Percentiles rank a stretch among this genome's conserved stretches.
phyloP scores from a whole-genome alignment of 2,113 vertebrate species.

The Strix uralensis region DNA sequence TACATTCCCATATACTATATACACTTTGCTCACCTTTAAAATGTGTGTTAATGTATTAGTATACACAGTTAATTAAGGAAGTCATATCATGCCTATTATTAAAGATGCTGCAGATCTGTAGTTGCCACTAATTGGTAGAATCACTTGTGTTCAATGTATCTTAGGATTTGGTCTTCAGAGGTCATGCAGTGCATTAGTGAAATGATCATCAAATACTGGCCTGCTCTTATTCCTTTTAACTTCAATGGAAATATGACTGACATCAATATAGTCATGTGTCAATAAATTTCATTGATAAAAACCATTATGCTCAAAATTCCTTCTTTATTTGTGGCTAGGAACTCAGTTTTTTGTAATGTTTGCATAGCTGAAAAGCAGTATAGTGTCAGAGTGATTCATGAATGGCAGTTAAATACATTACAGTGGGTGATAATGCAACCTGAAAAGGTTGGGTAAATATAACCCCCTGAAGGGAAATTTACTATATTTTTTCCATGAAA shows the following conservation, averaged over 20 bases:
- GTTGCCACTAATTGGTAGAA: neutral
- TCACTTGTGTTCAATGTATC: neutral
- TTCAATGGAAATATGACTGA: neutral
- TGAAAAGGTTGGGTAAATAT: constrained; percentile 34
- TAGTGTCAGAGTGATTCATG: constrained; percentile 17
- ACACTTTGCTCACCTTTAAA: neutral
- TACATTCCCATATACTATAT: neutral
- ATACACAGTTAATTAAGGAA: neutral
- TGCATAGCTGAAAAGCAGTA: constrained; percentile 9
- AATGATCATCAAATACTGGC: neutral
- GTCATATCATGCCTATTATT: neutral
- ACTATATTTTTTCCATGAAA: constrained; percentile 7
- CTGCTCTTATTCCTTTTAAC: neutral
- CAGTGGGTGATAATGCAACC: neutral
- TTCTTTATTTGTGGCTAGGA: neutral
- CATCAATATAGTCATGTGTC: neutral
- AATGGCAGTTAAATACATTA: constrained; percentile 36
- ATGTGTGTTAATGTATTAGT: neutral
- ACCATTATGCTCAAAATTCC: neutral
- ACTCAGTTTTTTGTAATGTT: neutral
- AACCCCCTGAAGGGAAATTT: constrained; percentile 29
- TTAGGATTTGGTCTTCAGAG: neutral
- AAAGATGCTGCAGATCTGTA: neutral
- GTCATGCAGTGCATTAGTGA: neutral
- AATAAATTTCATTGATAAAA: neutral